Evolutionary conservation across 2,888 invertebrate genomes (phyloP).

Genomic region (Silvanus unidentatus): DNA sequence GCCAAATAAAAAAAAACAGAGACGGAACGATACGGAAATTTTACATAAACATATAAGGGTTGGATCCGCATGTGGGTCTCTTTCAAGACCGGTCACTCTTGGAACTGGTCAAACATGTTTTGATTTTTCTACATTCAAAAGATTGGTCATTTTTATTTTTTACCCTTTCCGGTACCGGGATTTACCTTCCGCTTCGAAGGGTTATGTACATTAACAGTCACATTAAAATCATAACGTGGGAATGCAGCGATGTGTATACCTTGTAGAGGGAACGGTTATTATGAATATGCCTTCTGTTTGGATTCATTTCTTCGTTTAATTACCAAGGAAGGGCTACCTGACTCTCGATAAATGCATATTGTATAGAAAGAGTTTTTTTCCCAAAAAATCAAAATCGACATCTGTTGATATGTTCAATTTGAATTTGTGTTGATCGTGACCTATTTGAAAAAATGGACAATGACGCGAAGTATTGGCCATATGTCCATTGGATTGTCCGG

Average conservation of each 20-base stretch:
- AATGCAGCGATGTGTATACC: conserved; percentile 9
- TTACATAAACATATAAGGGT: not conserved
- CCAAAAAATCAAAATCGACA: no score
- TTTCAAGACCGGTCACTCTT: conserved; percentile 22
- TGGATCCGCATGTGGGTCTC: not conserved
- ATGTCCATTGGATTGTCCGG: no score
- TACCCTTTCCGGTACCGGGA: conserved; percentile 30
- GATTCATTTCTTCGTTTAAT: not conserved
- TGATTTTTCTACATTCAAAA: conserved; percentile 31
- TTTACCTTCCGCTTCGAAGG: conserved; percentile 22
- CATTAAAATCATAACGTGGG: conserved; percentile 19
- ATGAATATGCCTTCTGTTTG: not conserved
- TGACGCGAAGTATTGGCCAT: no score
- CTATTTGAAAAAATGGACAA: no score
- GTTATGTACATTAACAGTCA: conserved; percentile 15
- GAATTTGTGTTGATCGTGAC: no score
- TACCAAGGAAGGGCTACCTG: no score
- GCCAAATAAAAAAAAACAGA: not conserved
- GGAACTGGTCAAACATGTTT: conserved; percentile 46
- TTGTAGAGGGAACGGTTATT: not conserved
- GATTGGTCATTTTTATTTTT: conserved; percentile 37
- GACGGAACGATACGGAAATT: conserved; percentile 1
- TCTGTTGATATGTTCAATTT: no score
- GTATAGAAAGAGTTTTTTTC: no score
- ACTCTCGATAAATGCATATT: no score